Evolutionary conservation across 1,140 invertebrate genomes (phyloP), one percentile per base, ranked within the genome.

Genomic region (Drosophila bocki): DNA sequence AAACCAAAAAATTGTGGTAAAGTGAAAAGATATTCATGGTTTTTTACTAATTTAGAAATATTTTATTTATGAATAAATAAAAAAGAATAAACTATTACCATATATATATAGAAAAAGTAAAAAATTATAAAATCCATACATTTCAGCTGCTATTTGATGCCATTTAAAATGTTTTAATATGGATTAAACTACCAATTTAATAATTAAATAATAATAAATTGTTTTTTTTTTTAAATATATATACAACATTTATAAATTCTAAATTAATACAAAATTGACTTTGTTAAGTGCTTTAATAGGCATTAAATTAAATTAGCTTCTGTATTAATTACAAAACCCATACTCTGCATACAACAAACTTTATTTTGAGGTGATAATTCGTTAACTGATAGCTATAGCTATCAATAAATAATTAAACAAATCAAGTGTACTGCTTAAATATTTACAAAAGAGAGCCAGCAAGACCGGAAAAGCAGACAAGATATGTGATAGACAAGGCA

Each of bases 371-470:
- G 35, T 26, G 53, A 26, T 39, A 56, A 39, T 56, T 39, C 35
- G 8, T n/a, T 12, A n/a, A 56, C 4, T 7, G 35, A 39, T 37
- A 3, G 13, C 51, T 39, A 15, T 22, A 22, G 19, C 35, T 26
- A 39, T 39, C 53, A 56, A n/a, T 56, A n/a, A 26, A 39, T 56
- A 56, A 39, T 56, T 56, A 56, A 56, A 39, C 35, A 22, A 22
- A 37, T 54, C 51, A 22, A 54, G 33, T 39, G 53, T 56, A 0
- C 19, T 56, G 53, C 53, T 39, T 56, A 39, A 56, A 56, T 56
- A 56, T 56, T 39, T 56, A 56, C 53, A 48, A 48, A 42, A 48
- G 29, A 33, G 26, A 51, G 47, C 42, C 42, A 5, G 15, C 37
- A 5, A 26, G 32, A 37, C 32, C 47, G 39, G 59, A 62, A 67